Conservation (phyloP, 2,113 vertebrate species). For the Cynopterus brachyotis region DNA sequence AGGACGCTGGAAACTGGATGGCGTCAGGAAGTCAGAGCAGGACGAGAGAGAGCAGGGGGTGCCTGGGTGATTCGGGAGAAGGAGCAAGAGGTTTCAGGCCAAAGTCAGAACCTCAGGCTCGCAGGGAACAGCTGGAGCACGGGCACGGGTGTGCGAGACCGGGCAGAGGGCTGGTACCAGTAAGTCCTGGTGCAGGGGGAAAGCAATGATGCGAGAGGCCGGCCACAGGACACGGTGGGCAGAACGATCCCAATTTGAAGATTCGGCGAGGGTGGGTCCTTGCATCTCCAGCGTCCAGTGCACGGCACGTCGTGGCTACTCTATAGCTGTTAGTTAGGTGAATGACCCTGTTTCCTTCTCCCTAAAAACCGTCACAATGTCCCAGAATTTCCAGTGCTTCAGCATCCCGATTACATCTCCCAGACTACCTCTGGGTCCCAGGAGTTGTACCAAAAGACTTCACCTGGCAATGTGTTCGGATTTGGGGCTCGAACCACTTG, state of each 20-base stretch:
- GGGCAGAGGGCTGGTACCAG: not conserved
- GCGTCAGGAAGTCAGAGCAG: not conserved
- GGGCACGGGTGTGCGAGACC: rapidly evolving
- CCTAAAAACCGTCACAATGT: not conserved
- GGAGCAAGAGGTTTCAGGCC: not conserved
- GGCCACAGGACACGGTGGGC: not conserved
- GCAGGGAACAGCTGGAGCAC: not conserved
- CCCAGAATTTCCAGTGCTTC: not conserved
- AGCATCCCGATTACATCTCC: not conserved
- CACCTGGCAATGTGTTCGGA: not conserved
- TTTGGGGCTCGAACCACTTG: not conserved
- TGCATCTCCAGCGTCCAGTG: not conserved
- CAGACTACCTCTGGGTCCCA: not conserved
- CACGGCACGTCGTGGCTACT: rapidly evolving
- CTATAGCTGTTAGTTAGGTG: not conserved
- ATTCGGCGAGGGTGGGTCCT: not conserved
- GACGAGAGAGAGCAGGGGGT: not conserved
- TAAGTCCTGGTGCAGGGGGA: not conserved
- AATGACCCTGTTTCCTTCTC: not conserved
- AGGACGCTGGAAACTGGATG: not conserved
- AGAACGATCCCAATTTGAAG: not conserved
- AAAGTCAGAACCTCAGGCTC: not conserved
- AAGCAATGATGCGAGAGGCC: not conserved
- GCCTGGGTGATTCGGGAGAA: not conserved
- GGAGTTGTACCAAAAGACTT: not conserved